Evolutionary conservation across 1,140 invertebrate species (phyloP), one percentile per base, ranked within the genome.

Genomic region (Zaprionus gabonicus): DNA sequence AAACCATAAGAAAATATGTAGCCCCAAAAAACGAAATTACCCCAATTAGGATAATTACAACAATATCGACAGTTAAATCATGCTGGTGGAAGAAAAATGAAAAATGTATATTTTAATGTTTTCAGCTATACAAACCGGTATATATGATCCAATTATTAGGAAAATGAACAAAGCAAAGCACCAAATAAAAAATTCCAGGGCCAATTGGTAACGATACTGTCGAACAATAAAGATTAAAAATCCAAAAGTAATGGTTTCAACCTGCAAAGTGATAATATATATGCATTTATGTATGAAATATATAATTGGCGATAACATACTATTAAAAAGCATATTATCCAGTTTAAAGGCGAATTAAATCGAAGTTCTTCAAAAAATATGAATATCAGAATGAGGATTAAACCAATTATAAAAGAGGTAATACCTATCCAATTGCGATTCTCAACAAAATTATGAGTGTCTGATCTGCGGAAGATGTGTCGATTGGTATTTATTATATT

Each of bases 1-100:
- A 64, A 4, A 87, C 36, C 78, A 87, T 83, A 0, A 87, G 34
- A 53, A 83, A 87, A 34, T 78, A 87, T 20, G 87, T 67, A 3
- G 77, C 67, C 3, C 73, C 84, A 34, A 87, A 78, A 7, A 83
- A 27, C 13, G 41, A 31, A 1, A 77, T 23, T 7, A 83, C 62
- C 3, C 53, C 56, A 7, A 81, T 15, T 6, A 88, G 66, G n/a
- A 83, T 80, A 17, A 87, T 15, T 3, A 81, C 66, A 17, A 87
- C 80, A 6, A 87, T 59, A 41, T 87, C 71, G 15, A 87, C 5
- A 7, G 83, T 87, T 0, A 88, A 56, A 25, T 87, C 83, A 17
- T 68, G 55, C 84, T 85, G 3, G 12, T 49, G 9, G 6, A 3
- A n/a, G 15, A 60, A 4, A 56, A 1, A 36, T 3, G 36, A 13